Evolutionary conservation across 2,888 invertebrate genomes (phyloP).

Genomic region (Pristionchus entomophagus): DNA sequence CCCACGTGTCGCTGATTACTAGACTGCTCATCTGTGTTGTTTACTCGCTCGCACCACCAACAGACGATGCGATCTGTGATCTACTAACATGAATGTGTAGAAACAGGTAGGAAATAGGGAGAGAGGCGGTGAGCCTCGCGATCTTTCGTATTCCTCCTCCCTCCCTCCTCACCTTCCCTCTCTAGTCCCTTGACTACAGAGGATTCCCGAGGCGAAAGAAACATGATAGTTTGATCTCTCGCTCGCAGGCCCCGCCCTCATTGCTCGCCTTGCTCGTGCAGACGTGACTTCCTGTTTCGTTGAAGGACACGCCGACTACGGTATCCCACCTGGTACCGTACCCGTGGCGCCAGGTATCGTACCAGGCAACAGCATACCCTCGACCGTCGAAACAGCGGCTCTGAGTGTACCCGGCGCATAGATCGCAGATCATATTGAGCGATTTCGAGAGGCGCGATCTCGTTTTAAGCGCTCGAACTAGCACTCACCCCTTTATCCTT

Average conservation of each 20-base stretch:
- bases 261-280: neutral
- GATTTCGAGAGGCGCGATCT: too few relatives aligned
- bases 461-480: neutral
- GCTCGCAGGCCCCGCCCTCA: neutral
- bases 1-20: too few relatives aligned
- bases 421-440: too few relatives aligned
- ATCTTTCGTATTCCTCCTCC: neutral
- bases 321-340: neutral
- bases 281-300: neutral
- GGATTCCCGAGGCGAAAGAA: neutral
- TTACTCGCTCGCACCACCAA: too few relatives aligned
- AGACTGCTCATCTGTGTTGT: too few relatives aligned
- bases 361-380: neutral
- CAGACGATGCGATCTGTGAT: too few relatives aligned
- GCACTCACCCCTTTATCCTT: neutral
- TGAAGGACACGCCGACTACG: neutral
- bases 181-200: neutral
- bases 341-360: too few relatives aligned
- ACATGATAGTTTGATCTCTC: conserved; percentile 22
- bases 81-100: too few relatives aligned
- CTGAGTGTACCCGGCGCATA: too few relatives aligned
- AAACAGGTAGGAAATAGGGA: neutral
- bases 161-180: neutral
- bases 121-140: too few relatives aligned
- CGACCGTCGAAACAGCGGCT: neutral